Conservation (phyloP, 2,888 invertebrate genomes). For the Gari tellinella region DNA sequence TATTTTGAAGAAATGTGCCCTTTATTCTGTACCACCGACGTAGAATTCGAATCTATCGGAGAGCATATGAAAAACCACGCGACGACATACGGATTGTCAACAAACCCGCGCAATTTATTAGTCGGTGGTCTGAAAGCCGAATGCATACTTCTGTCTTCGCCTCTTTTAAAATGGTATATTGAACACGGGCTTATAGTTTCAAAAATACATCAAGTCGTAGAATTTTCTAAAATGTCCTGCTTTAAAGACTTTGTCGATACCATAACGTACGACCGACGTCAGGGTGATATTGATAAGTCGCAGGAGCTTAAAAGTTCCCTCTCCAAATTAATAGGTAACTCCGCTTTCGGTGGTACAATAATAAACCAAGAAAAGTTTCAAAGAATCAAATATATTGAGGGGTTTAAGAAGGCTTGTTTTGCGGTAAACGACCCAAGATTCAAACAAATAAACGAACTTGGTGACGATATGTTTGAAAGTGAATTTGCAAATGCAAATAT, state of each 20-base stretch:
- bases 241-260: too few relatives aligned
- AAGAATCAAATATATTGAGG: conserved; percentile 22
- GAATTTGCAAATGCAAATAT: too few relatives aligned
- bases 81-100: conserved; percentile 6
- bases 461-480: too few relatives aligned
- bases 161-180: conserved; percentile 53
- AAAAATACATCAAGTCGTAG: conserved; percentile 42
- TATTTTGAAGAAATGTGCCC: conserved; percentile 51
- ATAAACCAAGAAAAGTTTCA: conserved; percentile 18
- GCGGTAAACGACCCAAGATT: conserved; percentile 15
- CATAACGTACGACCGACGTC: too few relatives aligned
- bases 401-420: conserved; percentile 5
- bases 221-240: too few relatives aligned
- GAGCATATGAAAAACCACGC: conserved; percentile 39
- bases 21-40: conserved; percentile 35
- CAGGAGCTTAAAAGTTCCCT: conserved; percentile 9
- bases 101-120: conserved; percentile 23
- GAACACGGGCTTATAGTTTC: conserved; percentile 47
- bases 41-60: conserved; percentile 34
- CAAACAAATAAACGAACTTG: too few relatives aligned
- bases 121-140: conserved; percentile 41
- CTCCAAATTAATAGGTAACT: conserved; percentile 25
- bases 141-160: conserved; percentile 33
- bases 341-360: conserved; percentile 19
- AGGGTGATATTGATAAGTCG: conserved; percentile 20